Conservation (phyloP, 2,888 invertebrate genomes). For the Drosophila mimica region DNA sequence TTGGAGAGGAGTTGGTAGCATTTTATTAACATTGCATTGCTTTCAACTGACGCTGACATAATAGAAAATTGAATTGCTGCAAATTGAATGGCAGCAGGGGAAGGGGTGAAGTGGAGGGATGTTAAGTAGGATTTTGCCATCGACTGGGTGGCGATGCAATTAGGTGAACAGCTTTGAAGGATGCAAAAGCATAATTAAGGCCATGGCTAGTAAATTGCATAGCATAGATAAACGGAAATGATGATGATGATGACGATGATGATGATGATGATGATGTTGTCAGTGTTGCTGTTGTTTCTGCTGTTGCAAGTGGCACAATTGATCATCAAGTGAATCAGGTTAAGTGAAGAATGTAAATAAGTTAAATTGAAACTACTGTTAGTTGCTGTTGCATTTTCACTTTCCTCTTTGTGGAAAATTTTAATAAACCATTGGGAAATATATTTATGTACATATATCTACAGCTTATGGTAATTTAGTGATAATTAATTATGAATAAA, state of each 20-base stretch:
- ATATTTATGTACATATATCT: not conserved
- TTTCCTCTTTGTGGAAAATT: not conserved
- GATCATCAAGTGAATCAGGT: conserved; percentile 10
- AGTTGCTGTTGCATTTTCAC: not conserved
- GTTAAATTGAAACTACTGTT: not conserved
- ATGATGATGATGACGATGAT: not conserved
- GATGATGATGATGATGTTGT: conserved; percentile 22
- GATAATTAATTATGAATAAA: not conserved
- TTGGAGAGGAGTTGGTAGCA: not conserved
- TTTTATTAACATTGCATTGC: conserved; percentile 80
- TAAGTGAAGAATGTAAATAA: not conserved
- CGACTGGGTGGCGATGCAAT: conserved; percentile 59
- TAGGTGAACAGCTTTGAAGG: conserved; percentile 69
- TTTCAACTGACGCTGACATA: conserved; percentile 70
- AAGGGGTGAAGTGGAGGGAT: not conserved
- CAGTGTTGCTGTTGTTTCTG: not conserved
- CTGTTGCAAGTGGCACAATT: conserved; percentile 26
- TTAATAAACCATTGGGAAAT: not conserved
- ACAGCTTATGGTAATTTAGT: not conserved
- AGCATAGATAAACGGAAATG: conserved; percentile 43
- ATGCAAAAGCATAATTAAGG: conserved; percentile 74
- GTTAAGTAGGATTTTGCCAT: not conserved
- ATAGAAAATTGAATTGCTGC: conserved; percentile 79
- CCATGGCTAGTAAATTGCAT: conserved; percentile 41
- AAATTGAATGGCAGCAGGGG: conserved; percentile 1